A percentile compares a stretch with the other conserved stretches of the same genome.
Evolutionary conservation across 2,888 invertebrate genomes (phyloP).

Genomic region (Panopea generosa): DNA sequence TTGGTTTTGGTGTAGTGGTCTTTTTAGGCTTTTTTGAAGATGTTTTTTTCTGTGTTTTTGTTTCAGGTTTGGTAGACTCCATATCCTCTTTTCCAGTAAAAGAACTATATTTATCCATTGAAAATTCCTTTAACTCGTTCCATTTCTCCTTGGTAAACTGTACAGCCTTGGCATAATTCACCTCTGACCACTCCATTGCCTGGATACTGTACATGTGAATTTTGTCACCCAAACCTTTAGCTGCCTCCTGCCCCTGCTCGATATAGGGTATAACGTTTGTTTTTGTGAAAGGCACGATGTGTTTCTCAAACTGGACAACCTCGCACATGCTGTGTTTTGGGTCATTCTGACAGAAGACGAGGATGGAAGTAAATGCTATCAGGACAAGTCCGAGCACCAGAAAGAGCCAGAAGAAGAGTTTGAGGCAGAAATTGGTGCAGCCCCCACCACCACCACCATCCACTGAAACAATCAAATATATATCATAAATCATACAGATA

Average conservation of each 20-base stretch:
- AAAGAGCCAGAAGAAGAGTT: slow-evolving; percentile 44
- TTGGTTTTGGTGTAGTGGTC: slow-evolving; percentile 26
- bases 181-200: slow-evolving; percentile 37
- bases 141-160: slow-evolving; percentile 35
- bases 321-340: slow-evolving; percentile 51
- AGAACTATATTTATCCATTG: slow-evolving; percentile 21
- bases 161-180: slow-evolving; percentile 30
- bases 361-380: slow-evolving; percentile 29
- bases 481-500: too few relatives aligned
- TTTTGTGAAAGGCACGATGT: slow-evolving; percentile 49
- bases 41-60: slow-evolving; percentile 17
- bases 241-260: slow-evolving; percentile 28
- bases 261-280: slow-evolving; percentile 42
- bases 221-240: neutral
- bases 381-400: slow-evolving; percentile 39
- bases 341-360: slow-evolving; percentile 54
- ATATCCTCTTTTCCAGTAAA: slow-evolving; percentile 34
- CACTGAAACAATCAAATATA: too few relatives aligned
- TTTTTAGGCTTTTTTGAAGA: slow-evolving; percentile 29
- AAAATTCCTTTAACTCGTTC: slow-evolving; percentile 13
- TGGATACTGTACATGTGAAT: slow-evolving; percentile 19
- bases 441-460: slow-evolving; percentile 13
- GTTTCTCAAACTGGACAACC: slow-evolving; percentile 39
- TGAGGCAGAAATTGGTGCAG: slow-evolving; percentile 40
- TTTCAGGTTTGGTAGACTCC: slow-evolving; percentile 8